Conservation (phyloP, 2,113 vertebrate genomes). For the Chlorodrepanis virens region DNA sequence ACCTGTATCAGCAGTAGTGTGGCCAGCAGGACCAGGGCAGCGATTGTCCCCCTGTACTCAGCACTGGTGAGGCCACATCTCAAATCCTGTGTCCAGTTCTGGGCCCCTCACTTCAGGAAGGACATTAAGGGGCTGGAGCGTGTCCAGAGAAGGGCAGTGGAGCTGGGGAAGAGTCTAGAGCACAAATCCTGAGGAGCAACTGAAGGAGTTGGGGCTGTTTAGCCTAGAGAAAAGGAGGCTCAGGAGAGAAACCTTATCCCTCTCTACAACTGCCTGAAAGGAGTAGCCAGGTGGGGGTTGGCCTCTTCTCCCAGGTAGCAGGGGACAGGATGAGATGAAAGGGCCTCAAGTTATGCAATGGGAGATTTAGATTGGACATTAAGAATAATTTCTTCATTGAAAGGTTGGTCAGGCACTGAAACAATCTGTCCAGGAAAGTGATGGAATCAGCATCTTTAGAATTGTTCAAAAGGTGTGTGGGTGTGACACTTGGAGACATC, state of each 20-base stretch:
- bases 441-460: background rate
- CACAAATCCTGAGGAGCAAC: background rate
- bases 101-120: background rate
- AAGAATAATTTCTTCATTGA: background rate
- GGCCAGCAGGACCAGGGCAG: background rate
- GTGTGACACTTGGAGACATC: background rate
- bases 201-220: background rate
- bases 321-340: background rate
- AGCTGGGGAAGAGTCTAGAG: background rate
- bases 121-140: rapidly evolving
- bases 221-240: background rate
- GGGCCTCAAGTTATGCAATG: background rate
- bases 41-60: rapidly evolving
- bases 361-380: background rate
- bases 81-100: background rate
- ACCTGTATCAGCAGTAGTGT: background rate
- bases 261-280: background rate
- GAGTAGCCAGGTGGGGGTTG: background rate
- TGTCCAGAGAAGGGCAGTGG: background rate
- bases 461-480: background rate
- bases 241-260: background rate
- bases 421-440: background rate
- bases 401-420: background rate
- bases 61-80: background rate
- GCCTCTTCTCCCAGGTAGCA: background rate